Conservation (phyloP, 2,113 vertebrate genomes). For the Microcebus griseorufus region DNA sequence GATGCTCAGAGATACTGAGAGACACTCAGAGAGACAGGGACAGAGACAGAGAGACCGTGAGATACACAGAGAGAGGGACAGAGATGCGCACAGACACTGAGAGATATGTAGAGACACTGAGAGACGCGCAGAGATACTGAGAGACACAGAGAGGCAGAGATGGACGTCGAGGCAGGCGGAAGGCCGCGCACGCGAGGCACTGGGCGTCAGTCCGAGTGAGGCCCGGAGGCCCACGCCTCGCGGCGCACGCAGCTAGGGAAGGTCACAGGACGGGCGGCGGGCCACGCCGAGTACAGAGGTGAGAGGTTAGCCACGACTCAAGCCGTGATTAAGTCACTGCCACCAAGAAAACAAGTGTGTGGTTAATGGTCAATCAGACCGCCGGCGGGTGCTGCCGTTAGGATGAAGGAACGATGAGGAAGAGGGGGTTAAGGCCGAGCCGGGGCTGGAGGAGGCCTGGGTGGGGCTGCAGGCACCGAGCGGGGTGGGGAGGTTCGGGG, state of each 20-base stretch:
- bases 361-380: not conserved
- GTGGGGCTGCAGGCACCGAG: not conserved
- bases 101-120: not conserved
- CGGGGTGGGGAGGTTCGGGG: not conserved
- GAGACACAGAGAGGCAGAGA: too few species aligned
- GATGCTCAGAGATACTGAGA: not conserved
- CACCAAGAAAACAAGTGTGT: not conserved
- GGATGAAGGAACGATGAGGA: not conserved
- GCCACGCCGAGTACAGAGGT: not conserved
- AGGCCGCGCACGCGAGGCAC: not conserved
- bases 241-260: too few species aligned
- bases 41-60: not conserved
- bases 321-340: not conserved
- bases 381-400: not conserved
- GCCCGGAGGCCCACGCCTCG: not conserved
- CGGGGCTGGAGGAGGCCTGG: accelerated
- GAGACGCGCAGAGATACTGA: not conserved
- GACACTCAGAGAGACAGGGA: too few species aligned
- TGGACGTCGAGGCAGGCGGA: not conserved
- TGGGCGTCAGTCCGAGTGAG: not conserved
- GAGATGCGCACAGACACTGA: too few species aligned
- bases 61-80: accelerated
- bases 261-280: not conserved
- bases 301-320: not conserved
- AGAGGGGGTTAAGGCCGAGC: not conserved